Evolutionary conservation across 2,113 vertebrate species (phyloP), one percentile per base, ranked within the genome.

Genomic region (Uria aalge): DNA sequence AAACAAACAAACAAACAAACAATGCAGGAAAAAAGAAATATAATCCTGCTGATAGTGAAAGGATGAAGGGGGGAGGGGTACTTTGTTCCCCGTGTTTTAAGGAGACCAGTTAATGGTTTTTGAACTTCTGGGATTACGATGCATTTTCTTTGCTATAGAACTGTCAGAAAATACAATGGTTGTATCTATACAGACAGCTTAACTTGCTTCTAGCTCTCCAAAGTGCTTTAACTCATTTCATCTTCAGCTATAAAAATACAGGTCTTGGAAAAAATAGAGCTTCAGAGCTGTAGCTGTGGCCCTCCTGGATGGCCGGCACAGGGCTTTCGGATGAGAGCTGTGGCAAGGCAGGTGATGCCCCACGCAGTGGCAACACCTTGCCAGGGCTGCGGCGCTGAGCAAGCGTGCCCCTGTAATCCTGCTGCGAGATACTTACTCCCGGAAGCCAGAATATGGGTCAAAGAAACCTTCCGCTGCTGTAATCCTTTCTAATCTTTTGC

Each of bases 101-200:
- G 73, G 68, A 60, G 87, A 64, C 57, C 63, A 68, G 26, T 12
- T n/a, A 52, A 55, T 1, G 1, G 5, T 45, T 85, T 95, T 90
- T 90, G 29, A 90, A 90, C 50, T 93, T 85, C 52, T 66, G 74
- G 60, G 78, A 94, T 95, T 94, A 88, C 4, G 11, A 32, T 93
- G 67, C 19, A 29, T 94, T 94, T 96, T 78, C 91, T 92, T 96
- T 90, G 20, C 72, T 81, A 26, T 8, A 48, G 91, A 96, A 50
- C 66, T 94, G 81, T 96, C 90, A 95, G 64, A 90, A 96, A 82
- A 95, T 64, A 73, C 62, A 85, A 95, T 62, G 57, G 73, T 93
- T 95, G 7, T 91, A 71, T 95, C 93, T 92, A 2, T 90, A 74
- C 87, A 91, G 84, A 69, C 81, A 91, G 81, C 48, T 94, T 94